These are phyloP conservation scores for Clistopyga incitator DNA, from an alignment of 2,888 invertebrate species.

Conservation along the genomic window DNA sequence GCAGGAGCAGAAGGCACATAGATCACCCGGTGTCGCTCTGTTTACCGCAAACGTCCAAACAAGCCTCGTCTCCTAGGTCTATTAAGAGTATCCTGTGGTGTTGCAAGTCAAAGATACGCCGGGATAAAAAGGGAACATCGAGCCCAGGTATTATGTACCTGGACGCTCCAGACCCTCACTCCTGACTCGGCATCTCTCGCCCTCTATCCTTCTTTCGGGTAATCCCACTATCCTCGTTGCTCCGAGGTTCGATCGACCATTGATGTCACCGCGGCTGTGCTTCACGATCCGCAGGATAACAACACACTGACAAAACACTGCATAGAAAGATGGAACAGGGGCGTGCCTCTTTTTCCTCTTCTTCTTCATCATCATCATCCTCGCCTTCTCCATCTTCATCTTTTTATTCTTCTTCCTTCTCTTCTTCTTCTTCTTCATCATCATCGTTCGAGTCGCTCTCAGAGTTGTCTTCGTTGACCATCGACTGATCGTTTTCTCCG, in stretches of 20 bases:
- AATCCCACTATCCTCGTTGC: slow-evolving; percentile 53
- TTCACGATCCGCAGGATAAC: slow-evolving; percentile 54
- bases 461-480: background rate
- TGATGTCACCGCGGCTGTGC: slow-evolving; percentile 74
- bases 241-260: slow-evolving; percentile 68
- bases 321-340: slow-evolving; percentile 48
- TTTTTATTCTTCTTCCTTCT: background rate
- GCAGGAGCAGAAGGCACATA: slow-evolving; percentile 72
- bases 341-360: slow-evolving; percentile 53
- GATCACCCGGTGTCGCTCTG: slow-evolving; percentile 83
- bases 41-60: slow-evolving; percentile 84
- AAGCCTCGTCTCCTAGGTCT: slow-evolving; percentile 80
- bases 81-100: slow-evolving; percentile 79
- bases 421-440: background rate
- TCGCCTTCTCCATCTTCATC: background rate
- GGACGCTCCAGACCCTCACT: slow-evolving; percentile 66
- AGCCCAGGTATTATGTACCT: slow-evolving; percentile 75
- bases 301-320: background rate
- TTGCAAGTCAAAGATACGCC: slow-evolving; percentile 75
- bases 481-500: slow-evolving; percentile 5
- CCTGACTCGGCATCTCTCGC: slow-evolving; percentile 50
- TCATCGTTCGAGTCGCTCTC: background rate
- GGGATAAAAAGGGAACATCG: slow-evolving; percentile 70
- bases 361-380: slow-evolving; percentile 12
- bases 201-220: slow-evolving; percentile 39